Percentiles rank a stretch among this genome's conserved stretches.
Conservation (phyloP, 2,888 invertebrate species). For the Nomada ruficornis region DNA sequence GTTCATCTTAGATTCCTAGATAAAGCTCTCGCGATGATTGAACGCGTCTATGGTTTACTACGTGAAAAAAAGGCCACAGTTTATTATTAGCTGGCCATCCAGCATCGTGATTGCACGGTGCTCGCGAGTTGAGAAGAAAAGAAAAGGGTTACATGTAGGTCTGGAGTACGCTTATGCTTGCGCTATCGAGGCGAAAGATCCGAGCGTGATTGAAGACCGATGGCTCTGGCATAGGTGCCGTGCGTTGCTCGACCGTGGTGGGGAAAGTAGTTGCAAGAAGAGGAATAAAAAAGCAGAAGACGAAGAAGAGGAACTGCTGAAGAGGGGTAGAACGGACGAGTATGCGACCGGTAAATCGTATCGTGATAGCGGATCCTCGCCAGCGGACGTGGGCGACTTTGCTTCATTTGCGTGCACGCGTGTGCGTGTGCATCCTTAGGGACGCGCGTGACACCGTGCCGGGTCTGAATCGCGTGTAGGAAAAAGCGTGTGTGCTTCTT, state of each 20-base stretch:
- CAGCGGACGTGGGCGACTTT: slow-evolving; percentile 61
- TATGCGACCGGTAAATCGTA: slow-evolving; percentile 75
- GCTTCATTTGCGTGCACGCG: slow-evolving; percentile 56
- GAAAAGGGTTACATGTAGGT: slow-evolving; percentile 54
- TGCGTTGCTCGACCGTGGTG: slow-evolving; percentile 13
- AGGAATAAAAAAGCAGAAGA: slow-evolving; percentile 5
- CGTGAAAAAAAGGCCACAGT: slow-evolving; percentile 20
- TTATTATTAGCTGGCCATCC: slow-evolving; percentile 51
- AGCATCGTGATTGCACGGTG: slow-evolving; percentile 45
- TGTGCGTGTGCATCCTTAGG: slow-evolving; percentile 41
- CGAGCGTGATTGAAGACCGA: slow-evolving; percentile 72
- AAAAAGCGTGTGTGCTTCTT: slow-evolving; percentile 40
- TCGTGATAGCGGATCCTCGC: slow-evolving; percentile 71
- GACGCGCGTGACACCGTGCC: slow-evolving; percentile 41
- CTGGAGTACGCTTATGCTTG: slow-evolving; percentile 67
- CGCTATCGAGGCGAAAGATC: slow-evolving; percentile 74
- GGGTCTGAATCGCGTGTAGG: slow-evolving; percentile 44
- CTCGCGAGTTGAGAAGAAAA: slow-evolving; percentile 10
- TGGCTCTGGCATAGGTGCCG: slow-evolving; percentile 57
- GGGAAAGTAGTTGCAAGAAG: slow-evolving; percentile 8
- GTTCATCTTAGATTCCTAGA: slow-evolving; percentile 13
- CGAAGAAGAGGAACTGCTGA: slow-evolving; percentile 6
- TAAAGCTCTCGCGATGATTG: slow-evolving; percentile 28
- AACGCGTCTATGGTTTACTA: slow-evolving; percentile 12
- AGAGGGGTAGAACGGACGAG: slow-evolving; percentile 59